Evolutionary conservation across 2,888 invertebrate species (phyloP), one percentile per base, ranked within the genome.

Genomic region (Schizaphis graminum): DNA sequence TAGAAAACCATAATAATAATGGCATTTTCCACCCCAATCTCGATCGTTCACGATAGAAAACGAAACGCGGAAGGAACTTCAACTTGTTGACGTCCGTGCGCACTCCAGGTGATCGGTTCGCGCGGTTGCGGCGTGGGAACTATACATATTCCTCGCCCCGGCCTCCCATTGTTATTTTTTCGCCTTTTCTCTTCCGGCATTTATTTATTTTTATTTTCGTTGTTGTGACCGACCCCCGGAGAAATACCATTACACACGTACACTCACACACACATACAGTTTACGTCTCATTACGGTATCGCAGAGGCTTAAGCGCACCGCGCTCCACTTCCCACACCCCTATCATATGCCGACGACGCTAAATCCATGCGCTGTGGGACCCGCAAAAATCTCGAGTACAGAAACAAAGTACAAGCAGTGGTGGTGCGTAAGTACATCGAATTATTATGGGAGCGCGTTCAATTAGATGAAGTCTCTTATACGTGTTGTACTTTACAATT

Each of bases 81-180:
- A 93, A 93, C 93, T 93, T 93, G 93, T 93, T 93, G 93, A 93
- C 93, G 90, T 93, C 85, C 90, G 44, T 88, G 44, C 92, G 88
- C 77, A n/a, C 93, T n/a, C 93, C 93, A 90, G 93, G 93, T 93
- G 93, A 93, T 89, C 92, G 88, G 88, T 91, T 91, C 47, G 90
- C 56, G 91, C 44, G 24, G 86, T 44, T 10, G 57, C 89, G 85
- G 93, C 93, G 93, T 93, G 93, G 93, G 93, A 93, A 93, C 93
- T 61, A 28, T 61, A 35, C 16, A 86, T 86, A 57, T 91, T 56
- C 35, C 87, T 28, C 86, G 5, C 86, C 35, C 44, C 88, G 86
- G 61, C 61, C 85, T 28, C 61, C 67, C 77, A 89, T 93, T 93
- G 89, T 93, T 93, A 47, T 56, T 35, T 35, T 41, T 88, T 16